A percentile compares a stretch with the other conserved stretches of the same genome.
These are phyloP conservation scores for Paraescarpia echinospica DNA, from an alignment of 1,140 invertebrate genomes.

Conservation along the genomic window DNA sequence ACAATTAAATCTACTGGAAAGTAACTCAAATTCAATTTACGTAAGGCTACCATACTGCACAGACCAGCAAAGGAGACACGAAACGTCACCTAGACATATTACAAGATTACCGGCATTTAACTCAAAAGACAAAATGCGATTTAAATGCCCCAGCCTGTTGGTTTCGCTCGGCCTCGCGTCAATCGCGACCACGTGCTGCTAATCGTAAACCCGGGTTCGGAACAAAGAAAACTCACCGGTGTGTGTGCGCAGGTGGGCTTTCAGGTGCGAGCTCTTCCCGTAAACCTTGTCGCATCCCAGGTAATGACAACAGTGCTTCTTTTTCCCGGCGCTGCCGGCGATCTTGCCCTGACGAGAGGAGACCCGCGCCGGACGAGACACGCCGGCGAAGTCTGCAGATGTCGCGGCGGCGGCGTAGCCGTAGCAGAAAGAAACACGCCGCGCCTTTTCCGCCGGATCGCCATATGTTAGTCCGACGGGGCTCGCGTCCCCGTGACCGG, in stretches of 20 bases:
- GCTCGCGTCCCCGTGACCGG: background rate
- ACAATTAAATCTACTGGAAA: background rate
- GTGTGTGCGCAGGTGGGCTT: slow-evolving; percentile 67
- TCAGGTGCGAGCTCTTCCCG: slow-evolving; percentile 73
- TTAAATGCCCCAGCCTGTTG: background rate
- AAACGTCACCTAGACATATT: background rate
- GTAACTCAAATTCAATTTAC: background rate
- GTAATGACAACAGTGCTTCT: slow-evolving; percentile 60
- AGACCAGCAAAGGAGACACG: background rate
- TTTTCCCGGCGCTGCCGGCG: background rate
- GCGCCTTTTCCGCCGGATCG: background rate
- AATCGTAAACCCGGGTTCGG: background rate
- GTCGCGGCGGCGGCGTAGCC: background rate
- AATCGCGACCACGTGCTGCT: background rate
- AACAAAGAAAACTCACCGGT: slow-evolving; percentile 57
- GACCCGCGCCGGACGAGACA: background rate
- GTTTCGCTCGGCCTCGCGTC: too few relatives aligned
- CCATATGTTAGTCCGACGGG: slow-evolving; percentile 2
- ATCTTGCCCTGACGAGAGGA: background rate
- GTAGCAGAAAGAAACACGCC: background rate
- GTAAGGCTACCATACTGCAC: background rate
- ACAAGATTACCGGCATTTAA: background rate
- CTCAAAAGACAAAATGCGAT: background rate
- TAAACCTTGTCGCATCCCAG: slow-evolving; percentile 71
- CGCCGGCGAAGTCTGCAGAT: background rate